Evolutionary conservation across 1,140 invertebrate genomes (phyloP), one percentile per base, ranked within the genome.

Genomic region (Dinoponera quadriceps): DNA sequence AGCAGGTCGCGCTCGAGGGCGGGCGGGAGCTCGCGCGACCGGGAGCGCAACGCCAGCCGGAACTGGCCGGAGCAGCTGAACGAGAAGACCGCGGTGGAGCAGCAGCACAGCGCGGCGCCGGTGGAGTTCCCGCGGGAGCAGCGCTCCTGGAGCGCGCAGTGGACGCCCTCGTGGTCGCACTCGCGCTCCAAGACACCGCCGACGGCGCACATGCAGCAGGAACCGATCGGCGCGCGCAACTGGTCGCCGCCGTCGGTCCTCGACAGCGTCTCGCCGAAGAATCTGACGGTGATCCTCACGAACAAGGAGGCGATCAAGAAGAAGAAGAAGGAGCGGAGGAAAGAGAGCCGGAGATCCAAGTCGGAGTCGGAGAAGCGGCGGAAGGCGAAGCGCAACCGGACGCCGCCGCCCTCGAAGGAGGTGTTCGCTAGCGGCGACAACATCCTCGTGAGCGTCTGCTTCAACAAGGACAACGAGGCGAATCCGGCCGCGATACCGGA

Each of bases 341-440:
- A 94, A 92, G 94, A 94, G 84, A 86, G 62, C 85, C 94, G 90
- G 82, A 95, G 93, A 83, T 80, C 85, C 3, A 93, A 92, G 86
- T 5, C 38, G 51, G 94, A 93, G 88, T 92, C 87, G 48, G 94
- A 90, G 89, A 95, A 92, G 88, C 95, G 94, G 84, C 95, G 91
- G 85, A 96, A 95, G 85, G 94, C 92, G 48, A 93, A 95, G 69
- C 91, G 95, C 54, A 94, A 95, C 27, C 94, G 95, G 73, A 95
- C 95, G 0, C 95, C 96, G 0, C 94, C 95, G 3, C 97, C 97
- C 1, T 97, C 96, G 0, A 98, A 98, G 92, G 98, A 98, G 94
- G 97, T 98, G 0, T 98, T 98, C 90, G 97, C 98, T 0, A 98
- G 97, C 29, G 98, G 98, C 4, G 97, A 98, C 93, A 98, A 98